A percentile compares a stretch with the other conserved stretches of the same genome.
Evolutionary conservation across 2,797 vertebrate species (phyloP).

Genomic region (Lacerta bilineata): DNA sequence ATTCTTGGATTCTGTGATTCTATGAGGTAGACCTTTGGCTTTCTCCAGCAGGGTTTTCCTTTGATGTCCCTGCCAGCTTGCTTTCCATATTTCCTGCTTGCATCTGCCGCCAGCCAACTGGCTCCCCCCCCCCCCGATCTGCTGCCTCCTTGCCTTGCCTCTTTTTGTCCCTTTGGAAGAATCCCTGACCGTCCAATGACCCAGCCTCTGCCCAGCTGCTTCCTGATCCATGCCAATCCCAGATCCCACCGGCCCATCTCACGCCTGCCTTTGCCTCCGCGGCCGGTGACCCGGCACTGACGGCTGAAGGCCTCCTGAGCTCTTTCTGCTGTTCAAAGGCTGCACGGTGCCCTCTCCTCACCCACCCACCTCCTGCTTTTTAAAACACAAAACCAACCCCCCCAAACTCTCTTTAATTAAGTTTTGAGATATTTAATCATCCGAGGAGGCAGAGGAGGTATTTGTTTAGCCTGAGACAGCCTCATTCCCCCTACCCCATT

Average conservation of each 20-base stretch:
- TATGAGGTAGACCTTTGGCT: too few relatives aligned
- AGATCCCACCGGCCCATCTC: background rate
- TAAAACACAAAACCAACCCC: too few relatives aligned
- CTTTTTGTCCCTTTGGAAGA: background rate
- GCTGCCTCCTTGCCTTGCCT: background rate
- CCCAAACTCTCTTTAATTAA: constrained; percentile 13
- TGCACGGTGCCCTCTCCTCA: too few relatives aligned
- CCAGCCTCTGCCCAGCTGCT: background rate
- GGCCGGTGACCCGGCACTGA: too few relatives aligned
- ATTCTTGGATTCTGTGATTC: too few relatives aligned
- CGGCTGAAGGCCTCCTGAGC: too few relatives aligned
- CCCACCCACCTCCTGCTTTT: too few relatives aligned
- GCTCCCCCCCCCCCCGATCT: background rate
- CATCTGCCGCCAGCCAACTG: background rate
- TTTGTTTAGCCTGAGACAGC: constrained; percentile 5
- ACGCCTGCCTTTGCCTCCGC: too few relatives aligned
- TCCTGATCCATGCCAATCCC: background rate
- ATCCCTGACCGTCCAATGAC: background rate
- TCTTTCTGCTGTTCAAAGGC: background rate
- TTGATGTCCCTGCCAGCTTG: background rate
- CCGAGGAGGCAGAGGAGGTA: background rate
- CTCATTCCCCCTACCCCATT: too few relatives aligned
- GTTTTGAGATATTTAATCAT: constrained; percentile 28
- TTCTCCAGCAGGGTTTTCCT: background rate
- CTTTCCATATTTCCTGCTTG: background rate